A percentile compares a stretch with the other conserved stretches of the same genome.
Conservation (phyloP, 2,113 vertebrate genomes). For the Benitochromis conjunctus region DNA sequence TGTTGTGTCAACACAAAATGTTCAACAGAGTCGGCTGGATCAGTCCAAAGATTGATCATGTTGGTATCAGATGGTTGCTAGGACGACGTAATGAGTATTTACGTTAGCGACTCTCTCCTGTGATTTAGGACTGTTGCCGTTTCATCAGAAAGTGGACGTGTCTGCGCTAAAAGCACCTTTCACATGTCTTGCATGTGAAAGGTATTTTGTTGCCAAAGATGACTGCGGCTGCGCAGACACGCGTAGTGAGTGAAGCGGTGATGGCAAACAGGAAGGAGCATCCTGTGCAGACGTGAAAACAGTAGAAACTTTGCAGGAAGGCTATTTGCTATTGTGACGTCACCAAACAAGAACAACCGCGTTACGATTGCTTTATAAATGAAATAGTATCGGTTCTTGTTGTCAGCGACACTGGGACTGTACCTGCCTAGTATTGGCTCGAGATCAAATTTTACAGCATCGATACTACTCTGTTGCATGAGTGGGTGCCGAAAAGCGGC, state of each 20-base stretch:
- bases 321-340: not conserved
- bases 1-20: not conserved
- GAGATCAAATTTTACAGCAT: not conserved
- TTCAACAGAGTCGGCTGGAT: not conserved
- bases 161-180: not conserved
- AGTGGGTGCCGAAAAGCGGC: not conserved
- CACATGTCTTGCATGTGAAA: not conserved
- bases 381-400: not conserved
- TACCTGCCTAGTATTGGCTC: not conserved
- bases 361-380: not conserved
- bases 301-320: not conserved
- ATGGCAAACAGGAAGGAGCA: not conserved
- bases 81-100: not conserved
- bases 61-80: not conserved
- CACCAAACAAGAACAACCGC: not conserved
- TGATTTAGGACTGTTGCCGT: not conserved
- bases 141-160: not conserved
- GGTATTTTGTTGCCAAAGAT: not conserved
- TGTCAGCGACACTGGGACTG: not conserved
- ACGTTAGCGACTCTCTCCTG: fast-evolving
- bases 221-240: not conserved
- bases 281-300: not conserved
- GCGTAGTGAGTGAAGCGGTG: not conserved
- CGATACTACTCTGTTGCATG: fast-evolving
- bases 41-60: fast-evolving